phyloP scores from a whole-genome alignment of 2,113 vertebrate species.

The Toxotes chatareus region DNA sequence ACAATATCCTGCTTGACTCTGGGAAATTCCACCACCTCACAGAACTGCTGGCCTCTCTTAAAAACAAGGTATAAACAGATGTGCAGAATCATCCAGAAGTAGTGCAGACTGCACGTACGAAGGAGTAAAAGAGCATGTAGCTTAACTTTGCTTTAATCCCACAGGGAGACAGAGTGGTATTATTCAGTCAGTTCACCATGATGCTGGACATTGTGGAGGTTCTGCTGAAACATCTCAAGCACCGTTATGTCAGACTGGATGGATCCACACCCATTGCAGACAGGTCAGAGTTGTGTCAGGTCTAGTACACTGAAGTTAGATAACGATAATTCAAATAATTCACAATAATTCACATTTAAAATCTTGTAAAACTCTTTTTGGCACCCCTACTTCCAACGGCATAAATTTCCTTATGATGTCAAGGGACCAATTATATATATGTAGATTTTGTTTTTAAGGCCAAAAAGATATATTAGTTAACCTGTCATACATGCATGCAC shows the following conservation, averaged over 20 bases:
- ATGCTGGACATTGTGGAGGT: slow-evolving; percentile 96
- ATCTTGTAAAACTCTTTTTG: background rate
- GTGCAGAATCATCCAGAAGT: background rate
- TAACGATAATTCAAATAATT: background rate
- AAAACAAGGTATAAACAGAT: slow-evolving; percentile 85
- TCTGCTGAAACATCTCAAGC: slow-evolving; percentile 89
- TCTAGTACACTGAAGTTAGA: background rate
- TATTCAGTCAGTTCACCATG: slow-evolving; percentile 99
- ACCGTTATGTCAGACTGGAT: slow-evolving; percentile 92
- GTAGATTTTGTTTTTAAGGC: too few species aligned
- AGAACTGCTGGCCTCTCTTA: slow-evolving; percentile 87
- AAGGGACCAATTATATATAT: too few species aligned
- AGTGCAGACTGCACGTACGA: background rate
- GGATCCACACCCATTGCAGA: slow-evolving; percentile 94
- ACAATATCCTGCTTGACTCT: slow-evolving; percentile 90
- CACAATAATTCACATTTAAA: background rate
- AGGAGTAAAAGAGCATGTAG: background rate
- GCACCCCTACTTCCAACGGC: background rate
- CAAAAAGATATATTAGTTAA: background rate
- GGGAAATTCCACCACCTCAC: slow-evolving; percentile 92
- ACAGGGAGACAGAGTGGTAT: slow-evolving; percentile 93
- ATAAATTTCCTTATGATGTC: background rate
- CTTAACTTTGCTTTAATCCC: background rate
- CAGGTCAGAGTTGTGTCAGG: slow-evolving; percentile 71
- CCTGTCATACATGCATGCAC: background rate